phyloP scores from a whole-genome alignment of 2,888 invertebrate species.

The Empis stercorea region DNA sequence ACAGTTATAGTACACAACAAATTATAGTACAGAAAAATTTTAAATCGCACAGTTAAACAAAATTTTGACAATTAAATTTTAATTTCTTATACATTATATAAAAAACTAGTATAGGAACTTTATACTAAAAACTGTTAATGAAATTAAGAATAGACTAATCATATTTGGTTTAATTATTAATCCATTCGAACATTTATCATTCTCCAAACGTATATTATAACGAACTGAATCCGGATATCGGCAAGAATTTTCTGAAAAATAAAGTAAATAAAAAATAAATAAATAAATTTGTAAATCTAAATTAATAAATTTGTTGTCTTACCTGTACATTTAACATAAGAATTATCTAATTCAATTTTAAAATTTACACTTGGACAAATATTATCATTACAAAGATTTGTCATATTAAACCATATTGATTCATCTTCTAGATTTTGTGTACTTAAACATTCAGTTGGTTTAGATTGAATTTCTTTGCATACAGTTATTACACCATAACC shows the following conservation, averaged over 20 bases:
- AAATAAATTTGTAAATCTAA: background rate
- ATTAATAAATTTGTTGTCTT: no score
- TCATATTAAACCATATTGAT: slow-evolving; percentile 38
- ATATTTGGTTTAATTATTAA: background rate
- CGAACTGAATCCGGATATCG: slow-evolving; percentile 52
- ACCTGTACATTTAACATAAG: slow-evolving; percentile 48
- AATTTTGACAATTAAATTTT: no score
- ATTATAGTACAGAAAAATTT: no score
- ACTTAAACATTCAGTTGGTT: slow-evolving; percentile 38
- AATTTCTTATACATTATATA: background rate
- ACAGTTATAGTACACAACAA: no score
- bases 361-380: slow-evolving; percentile 43
- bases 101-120: slow-evolving; percentile 1
- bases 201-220: slow-evolving; percentile 39
- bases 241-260: slow-evolving; percentile 47
- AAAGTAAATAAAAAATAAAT: background rate
- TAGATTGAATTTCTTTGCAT: slow-evolving; percentile 40
- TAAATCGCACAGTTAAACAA: no score
- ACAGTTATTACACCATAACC: slow-evolving; percentile 43
- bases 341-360: slow-evolving; percentile 38
- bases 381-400: slow-evolving; percentile 37
- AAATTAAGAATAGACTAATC: background rate
- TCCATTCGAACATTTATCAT: slow-evolving; percentile 33
- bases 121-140: slow-evolving; percentile 1
- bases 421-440: slow-evolving; percentile 38